These are phyloP conservation scores for Conus canariensis DNA, from an alignment of 2,888 invertebrate genomes.

Conservation along the genomic window DNA sequence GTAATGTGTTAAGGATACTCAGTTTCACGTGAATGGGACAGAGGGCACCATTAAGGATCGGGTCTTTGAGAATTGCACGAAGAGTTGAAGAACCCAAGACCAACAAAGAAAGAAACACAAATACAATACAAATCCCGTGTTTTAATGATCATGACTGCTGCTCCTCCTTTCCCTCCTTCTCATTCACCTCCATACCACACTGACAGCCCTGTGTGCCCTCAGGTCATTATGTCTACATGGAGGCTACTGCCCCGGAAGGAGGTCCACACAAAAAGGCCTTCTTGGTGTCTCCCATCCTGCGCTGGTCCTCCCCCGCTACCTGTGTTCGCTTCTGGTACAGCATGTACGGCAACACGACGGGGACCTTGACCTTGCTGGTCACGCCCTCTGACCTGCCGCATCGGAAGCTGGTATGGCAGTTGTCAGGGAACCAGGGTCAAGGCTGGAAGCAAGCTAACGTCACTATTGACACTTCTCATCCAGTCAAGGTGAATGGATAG, in stretches of 20 bases:
- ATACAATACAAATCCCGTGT: too few species aligned
- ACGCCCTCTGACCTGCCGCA: not conserved
- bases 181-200: too few species aligned
- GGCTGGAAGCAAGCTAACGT: conserved; percentile 64
- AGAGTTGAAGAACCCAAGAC: too few species aligned
- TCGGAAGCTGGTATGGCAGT: conserved; percentile 12
- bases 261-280: conserved; percentile 85
- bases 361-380: conserved; percentile 63
- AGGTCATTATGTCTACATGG: conserved; percentile 72
- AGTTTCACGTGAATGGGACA: too few species aligned
- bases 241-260: conserved; percentile 84
- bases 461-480: conserved; percentile 24
- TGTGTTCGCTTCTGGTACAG: conserved; percentile 74
- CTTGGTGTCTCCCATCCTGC: conserved; percentile 57
- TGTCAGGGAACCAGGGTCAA: conserved; percentile 65
- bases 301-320: conserved; percentile 25
- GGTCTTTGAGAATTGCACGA: too few species aligned
- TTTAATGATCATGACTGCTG: too few species aligned
- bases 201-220: conserved; percentile 70
- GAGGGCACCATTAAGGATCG: too few species aligned
- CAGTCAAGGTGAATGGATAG: not conserved
- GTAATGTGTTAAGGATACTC: too few species aligned
- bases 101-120: too few species aligned
- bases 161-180: too few species aligned
- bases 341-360: conserved; percentile 66